Evolutionary conservation across 2,888 invertebrate genomes (phyloP).

Genomic region (Neuroscelio doddi): DNA sequence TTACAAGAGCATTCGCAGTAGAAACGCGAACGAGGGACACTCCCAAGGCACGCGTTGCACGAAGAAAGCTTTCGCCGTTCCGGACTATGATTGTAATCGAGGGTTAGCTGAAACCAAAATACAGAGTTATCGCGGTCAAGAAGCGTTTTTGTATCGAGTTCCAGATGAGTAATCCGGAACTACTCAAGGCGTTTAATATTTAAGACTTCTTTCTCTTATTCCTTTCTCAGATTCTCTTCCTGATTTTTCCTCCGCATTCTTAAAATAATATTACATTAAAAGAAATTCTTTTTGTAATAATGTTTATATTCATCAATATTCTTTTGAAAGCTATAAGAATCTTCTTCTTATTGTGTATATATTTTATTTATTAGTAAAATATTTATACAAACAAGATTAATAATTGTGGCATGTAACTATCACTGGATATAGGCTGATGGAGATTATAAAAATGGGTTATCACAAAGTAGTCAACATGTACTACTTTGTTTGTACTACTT

Average conservation of each 20-base stretch:
- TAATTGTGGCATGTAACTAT: too few species aligned
- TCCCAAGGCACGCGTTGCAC: constrained; percentile 41
- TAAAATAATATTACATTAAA: too few species aligned
- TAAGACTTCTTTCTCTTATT: constrained; percentile 48
- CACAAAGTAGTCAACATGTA: too few species aligned
- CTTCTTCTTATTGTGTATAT: too few species aligned
- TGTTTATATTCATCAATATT: too few species aligned
- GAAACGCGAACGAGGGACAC: constrained; percentile 37
- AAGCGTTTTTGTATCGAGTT: constrained; percentile 31
- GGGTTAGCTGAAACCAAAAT: constrained; percentile 35
- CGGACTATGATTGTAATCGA: constrained; percentile 37
- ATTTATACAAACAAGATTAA: too few species aligned
- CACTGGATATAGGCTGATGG: too few species aligned
- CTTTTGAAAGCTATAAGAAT: too few species aligned
- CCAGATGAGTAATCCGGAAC: constrained; percentile 38
- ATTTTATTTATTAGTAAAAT: too few species aligned
- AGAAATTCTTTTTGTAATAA: too few species aligned
- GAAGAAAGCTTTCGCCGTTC: constrained; percentile 32
- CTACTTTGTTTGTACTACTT: too few species aligned
- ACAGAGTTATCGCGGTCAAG: constrained; percentile 43
- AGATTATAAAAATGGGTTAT: too few species aligned
- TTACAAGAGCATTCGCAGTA: constrained; percentile 34
- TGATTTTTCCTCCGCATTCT: constrained; percentile 30
- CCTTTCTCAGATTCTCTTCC: constrained; percentile 37
- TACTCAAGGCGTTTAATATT: constrained; percentile 57